Base-by-base conservation (phyloP, 2,113 vertebrate genomes). In the Butorides virescens region DNA sequence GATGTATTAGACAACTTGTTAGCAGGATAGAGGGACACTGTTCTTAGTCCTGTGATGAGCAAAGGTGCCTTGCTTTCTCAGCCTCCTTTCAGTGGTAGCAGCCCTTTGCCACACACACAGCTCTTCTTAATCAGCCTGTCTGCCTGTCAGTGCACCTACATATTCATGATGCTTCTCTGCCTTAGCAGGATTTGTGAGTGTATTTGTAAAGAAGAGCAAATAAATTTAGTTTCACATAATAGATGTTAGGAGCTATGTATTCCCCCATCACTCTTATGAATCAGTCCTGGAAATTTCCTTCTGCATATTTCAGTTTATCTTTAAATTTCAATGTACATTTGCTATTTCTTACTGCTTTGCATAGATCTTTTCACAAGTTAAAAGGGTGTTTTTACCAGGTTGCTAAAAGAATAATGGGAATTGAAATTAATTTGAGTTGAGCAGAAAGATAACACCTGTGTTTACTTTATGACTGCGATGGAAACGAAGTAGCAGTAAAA, bases 261-360 rank as follows among this genome's bases (percentile, higher is more conserved):
- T 72, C 7, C 17, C 14, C 55, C 4, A 2, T 37, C 23, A 27
- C 3, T 39, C 34, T 59, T 36, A 23, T 50, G 7, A 78, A 53
- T 58, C 25, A 30, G 1, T 70, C 44, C 20, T 70, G 39, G 12
- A 90, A 59, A 23, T 34, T 92, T 50, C 25, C 1, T 2, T 62
- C 30, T 53, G 30, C 7, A 2, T 83, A 29, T 83, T 88, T 66
- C 9, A 26, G 8, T 86, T 88, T 85, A 63, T 71, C 26, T 90
- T 78, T 79, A 49, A 36, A 86, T 88, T 79, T 92, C 9, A 36
- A 9, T 55, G 26, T 37, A 62, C 11, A 15, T 88, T 82, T 88
- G 49, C 53, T 88, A 53, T 79, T 85, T 92, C 53, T 61, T 79
- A 34, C 78, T 86, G 39, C 23, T 94, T 90, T 94, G 34, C 61